phyloP scores from a whole-genome alignment of 2,113 vertebrate species.

The Picathartes gymnocephalus region DNA sequence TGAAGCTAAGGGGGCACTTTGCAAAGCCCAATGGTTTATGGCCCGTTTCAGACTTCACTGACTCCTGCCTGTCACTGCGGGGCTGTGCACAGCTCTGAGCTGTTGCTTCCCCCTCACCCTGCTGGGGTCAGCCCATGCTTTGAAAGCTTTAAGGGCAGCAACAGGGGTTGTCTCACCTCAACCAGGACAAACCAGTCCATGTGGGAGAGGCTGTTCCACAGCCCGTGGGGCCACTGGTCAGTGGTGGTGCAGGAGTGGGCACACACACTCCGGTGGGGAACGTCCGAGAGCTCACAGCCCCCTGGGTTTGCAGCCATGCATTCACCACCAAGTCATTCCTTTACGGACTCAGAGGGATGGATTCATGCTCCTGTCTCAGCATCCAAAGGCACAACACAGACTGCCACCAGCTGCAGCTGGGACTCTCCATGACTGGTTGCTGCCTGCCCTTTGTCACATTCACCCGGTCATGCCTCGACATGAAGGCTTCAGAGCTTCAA shows the following conservation, averaged over 20 bases:
- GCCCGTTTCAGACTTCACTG: neutral
- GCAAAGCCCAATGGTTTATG: neutral
- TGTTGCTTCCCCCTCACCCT: neutral
- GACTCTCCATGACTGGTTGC: neutral
- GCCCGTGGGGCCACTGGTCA: neutral
- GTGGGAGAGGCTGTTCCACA: neutral
- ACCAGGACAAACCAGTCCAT: neutral
- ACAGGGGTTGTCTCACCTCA: neutral
- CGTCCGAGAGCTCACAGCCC: neutral
- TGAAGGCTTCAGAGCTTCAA: neutral
- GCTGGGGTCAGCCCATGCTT: neutral
- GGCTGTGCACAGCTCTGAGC: neutral
- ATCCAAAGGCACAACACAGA: neutral
- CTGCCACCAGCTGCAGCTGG: neutral
- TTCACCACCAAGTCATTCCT: neutral
- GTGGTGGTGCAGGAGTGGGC: neutral
- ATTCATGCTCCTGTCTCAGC: neutral
- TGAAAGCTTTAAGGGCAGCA: neutral
- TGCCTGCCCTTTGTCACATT: neutral
- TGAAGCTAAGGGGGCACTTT: slow-evolving; percentile 22
- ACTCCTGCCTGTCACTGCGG: neutral
- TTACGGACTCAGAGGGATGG: neutral
- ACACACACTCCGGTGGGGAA: neutral
- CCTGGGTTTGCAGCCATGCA: neutral
- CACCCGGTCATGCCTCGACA: neutral